Evolutionary conservation across 2,888 invertebrate species (phyloP), one percentile per base, ranked within the genome.

Genomic region (Drosophila neutralis): DNA sequence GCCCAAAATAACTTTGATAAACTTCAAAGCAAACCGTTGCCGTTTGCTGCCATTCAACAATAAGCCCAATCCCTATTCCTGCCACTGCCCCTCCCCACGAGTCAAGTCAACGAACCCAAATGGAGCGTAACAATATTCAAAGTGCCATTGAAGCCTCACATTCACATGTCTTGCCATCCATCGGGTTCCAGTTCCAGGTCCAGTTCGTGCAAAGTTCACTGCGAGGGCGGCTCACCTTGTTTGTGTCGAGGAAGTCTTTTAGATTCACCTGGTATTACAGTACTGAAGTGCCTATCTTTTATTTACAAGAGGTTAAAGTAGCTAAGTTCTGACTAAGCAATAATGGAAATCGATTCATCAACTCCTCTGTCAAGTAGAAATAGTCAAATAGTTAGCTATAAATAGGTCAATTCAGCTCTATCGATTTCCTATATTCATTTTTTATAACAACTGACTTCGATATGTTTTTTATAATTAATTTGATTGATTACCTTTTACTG

Each of bases 121-220:
- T 88, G 72, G 89, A 88, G 83, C 83, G 77, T 74, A 78, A 85
- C 89, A 86, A 88, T 88, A 85, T 85, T 85, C 85, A 85, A 85
- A 85, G 82, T 85, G 84, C 87, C 87, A 88, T 88, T 85, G 86
- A 76, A 82, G 80, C 83, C 86, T 59, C 78, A 72, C 68, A 82
- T 78, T 70, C 86, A 78, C 88, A 88, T 85, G 86, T 76, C 80
- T 67, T 69, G 61, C 68, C 60, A 76, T 74, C 58, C 54, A 7
- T 13, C 27, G 36, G 27, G 36, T n/a, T 45, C 21, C 45, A 45
- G 21, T 15, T 45, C n/a, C 54, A 66, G 75, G 85, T 74, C 77
- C 79, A 83, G 68, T 82, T 84, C 83, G 87, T 83, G 85, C 79
- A 76, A 71, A 77, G 76, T 82, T 76, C 82, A 82, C 57, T 69